Conservation (phyloP, 2,113 vertebrate species). For the Oriolus oriolus region DNA sequence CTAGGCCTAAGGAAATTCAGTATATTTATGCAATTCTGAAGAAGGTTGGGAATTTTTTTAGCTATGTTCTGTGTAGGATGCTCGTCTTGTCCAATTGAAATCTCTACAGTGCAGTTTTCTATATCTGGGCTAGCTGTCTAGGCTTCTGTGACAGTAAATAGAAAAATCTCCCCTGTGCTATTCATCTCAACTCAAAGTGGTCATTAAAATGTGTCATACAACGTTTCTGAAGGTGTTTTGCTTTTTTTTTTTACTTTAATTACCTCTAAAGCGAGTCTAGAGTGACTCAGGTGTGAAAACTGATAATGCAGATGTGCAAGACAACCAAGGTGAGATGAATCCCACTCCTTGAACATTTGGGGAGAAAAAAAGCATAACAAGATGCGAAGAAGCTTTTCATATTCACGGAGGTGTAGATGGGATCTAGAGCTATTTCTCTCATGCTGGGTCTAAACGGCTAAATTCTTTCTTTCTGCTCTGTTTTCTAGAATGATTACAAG, state of each 20-base stretch:
- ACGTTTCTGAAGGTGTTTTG: background rate
- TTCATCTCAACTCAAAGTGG: background rate
- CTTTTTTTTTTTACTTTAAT: background rate
- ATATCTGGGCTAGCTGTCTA: background rate
- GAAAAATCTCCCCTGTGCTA: background rate
- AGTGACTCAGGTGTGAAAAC: background rate
- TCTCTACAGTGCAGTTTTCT: background rate
- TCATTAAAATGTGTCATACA: background rate
- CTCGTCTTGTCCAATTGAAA: background rate
- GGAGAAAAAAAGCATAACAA: background rate
- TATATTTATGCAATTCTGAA: background rate
- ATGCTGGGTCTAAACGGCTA: background rate
- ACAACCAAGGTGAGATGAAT: background rate
- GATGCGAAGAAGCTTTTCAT: background rate
- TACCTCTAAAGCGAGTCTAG: background rate
- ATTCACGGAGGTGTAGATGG: background rate
- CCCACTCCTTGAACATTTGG: background rate
- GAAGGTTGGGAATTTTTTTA: background rate
- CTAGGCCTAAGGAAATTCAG: background rate
- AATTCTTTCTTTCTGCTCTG: background rate
- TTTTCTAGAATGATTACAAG: conserved; percentile 90
- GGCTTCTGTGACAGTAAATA: background rate
- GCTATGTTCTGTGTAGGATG: background rate
- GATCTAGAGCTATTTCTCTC: background rate
- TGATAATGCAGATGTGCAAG: background rate